These are phyloP conservation scores for Coreius guichenoti DNA, from an alignment of 2,797 vertebrate genomes.

Conservation along the genomic window DNA sequence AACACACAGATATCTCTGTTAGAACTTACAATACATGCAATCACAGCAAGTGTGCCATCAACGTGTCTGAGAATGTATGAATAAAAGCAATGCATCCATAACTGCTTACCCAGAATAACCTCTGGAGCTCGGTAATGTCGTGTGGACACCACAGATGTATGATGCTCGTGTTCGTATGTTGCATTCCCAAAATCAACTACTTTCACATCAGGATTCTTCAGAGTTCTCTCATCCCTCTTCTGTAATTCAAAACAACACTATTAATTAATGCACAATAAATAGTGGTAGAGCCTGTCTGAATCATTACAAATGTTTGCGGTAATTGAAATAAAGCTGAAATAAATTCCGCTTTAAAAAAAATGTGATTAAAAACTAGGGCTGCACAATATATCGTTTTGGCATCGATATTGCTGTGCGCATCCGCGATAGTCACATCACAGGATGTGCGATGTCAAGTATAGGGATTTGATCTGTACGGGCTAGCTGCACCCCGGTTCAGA, in stretches of 20 bases:
- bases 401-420: too few species aligned
- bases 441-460: too few species aligned
- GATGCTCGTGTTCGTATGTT: slow-evolving; percentile 92
- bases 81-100: background rate
- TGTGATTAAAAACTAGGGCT: too few species aligned
- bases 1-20: slow-evolving; percentile 29
- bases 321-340: background rate
- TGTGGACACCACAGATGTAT: slow-evolving; percentile 92
- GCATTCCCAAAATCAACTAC: slow-evolving; percentile 96
- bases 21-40: background rate
- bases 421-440: too few species aligned
- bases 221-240: slow-evolving; percentile 83
- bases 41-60: background rate
- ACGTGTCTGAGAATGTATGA: background rate
- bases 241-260: slow-evolving; percentile 61
- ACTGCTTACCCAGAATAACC: slow-evolving; percentile 88
- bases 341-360: too few species aligned
- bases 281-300: background rate
- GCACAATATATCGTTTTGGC: too few species aligned
- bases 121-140: slow-evolving; percentile 95
- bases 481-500: too few species aligned
- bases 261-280: background rate
- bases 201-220: slow-evolving; percentile 88
- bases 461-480: too few species aligned
- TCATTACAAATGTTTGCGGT: background rate